Evolutionary conservation across 1,140 invertebrate genomes (phyloP).

Genomic region (Solenopsis fugax): DNA sequence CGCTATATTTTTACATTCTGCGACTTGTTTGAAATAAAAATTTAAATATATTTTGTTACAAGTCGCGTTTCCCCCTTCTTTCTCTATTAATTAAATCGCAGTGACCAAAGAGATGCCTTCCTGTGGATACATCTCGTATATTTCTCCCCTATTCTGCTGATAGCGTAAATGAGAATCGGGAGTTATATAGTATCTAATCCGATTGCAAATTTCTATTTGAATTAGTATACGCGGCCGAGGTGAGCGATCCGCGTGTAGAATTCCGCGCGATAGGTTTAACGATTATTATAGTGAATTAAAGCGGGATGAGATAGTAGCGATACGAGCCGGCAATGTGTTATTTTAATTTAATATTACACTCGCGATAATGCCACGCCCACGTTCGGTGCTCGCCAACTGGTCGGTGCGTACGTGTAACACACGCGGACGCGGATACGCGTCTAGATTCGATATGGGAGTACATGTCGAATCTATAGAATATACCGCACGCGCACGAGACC

Average conservation of each 20-base stretch:
- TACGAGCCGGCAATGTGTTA: constrained; percentile 42
- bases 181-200: constrained; percentile 9
- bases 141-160: background rate
- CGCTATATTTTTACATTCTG: background rate
- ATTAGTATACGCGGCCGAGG: background rate
- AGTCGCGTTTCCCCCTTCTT: no score
- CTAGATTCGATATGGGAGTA: constrained; percentile 44
- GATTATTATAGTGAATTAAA: constrained; percentile 55
- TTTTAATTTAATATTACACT: constrained; percentile 62
- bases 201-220: constrained; percentile 32
- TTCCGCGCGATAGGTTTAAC: constrained; percentile 35
- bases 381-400: constrained; percentile 31
- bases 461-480: constrained; percentile 56
- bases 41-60: background rate
- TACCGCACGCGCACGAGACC: constrained; percentile 5
- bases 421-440: constrained; percentile 1
- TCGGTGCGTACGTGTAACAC: background rate
- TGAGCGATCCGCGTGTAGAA: background rate
- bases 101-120: background rate
- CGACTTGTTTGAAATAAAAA: background rate
- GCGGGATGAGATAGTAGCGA: constrained; percentile 41
- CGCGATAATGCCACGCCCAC: constrained; percentile 54
- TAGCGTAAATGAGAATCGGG: background rate
- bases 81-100: background rate
- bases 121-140: background rate